Evolutionary conservation across 2,888 invertebrate species (phyloP).

Genomic region (Sabellastarte sp.): DNA sequence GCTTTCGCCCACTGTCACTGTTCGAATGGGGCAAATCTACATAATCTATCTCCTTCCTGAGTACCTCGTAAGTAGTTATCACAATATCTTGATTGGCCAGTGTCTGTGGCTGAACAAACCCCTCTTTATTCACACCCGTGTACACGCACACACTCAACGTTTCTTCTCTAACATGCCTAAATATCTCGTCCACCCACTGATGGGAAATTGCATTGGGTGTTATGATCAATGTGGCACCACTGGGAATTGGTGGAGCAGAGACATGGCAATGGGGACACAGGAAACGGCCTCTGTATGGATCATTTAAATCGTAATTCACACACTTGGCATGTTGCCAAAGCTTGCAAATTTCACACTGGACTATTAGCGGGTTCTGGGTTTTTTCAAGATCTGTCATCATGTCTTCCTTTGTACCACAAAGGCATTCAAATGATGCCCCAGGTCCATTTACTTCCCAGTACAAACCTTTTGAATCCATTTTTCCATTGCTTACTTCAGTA

Average conservation of each 20-base stretch:
- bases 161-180: constrained; percentile 65
- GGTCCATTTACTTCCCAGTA: not conserved
- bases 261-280: constrained; percentile 71
- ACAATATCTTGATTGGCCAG: constrained; percentile 72
- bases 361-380: not conserved
- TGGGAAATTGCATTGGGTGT: constrained; percentile 69
- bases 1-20: constrained; percentile 51
- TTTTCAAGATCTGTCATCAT: not conserved
- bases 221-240: constrained; percentile 72
- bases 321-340: constrained; percentile 69
- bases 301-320: constrained; percentile 62
- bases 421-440: constrained; percentile 56
- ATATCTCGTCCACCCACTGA: constrained; percentile 74
- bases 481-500: too few species aligned
- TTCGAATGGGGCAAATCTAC: constrained; percentile 63
- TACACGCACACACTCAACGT: constrained; percentile 56
- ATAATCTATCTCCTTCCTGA: constrained; percentile 68
- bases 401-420: constrained; percentile 52
- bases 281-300: constrained; percentile 60
- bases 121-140: constrained; percentile 62
- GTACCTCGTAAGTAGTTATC: constrained; percentile 70
- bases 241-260: constrained; percentile 62
- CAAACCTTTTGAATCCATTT: not conserved
- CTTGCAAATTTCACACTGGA: constrained; percentile 64
- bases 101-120: constrained; percentile 67